A percentile compares a stretch with the other conserved stretches of the same genome.
These are phyloP conservation scores for Anthonomus grandis DNA, from an alignment of 1,140 invertebrate genomes.

Conservation along the genomic window DNA sequence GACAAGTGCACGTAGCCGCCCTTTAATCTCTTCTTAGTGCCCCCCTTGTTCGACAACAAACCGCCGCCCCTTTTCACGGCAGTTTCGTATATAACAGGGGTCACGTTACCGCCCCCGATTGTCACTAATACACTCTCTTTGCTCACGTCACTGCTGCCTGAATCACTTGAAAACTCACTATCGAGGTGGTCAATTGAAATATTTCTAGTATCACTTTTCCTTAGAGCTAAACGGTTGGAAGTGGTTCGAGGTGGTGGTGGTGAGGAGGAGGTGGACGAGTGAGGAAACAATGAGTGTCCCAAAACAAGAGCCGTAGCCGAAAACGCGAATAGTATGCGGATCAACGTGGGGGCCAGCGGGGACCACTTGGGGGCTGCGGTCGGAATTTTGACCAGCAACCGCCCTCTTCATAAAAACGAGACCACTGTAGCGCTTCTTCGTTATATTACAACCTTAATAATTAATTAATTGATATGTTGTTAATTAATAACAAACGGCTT, in stretches of 20 bases:
- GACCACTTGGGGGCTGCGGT: slow-evolving; percentile 23
- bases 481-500: slow-evolving; percentile 3
- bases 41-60: too few relatives aligned
- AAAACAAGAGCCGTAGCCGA: slow-evolving; percentile 8
- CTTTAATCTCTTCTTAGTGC: slow-evolving; percentile 4
- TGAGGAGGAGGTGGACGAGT: background rate
- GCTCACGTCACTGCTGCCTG: background rate
- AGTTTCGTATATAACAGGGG: background rate
- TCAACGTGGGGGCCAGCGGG: slow-evolving; percentile 24
- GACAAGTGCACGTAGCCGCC: slow-evolving; percentile 19
- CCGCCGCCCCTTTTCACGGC: background rate
- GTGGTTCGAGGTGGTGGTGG: slow-evolving; percentile 24
- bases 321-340: slow-evolving; percentile 14
- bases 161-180: background rate
- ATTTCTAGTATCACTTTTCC: slow-evolving; percentile 32
- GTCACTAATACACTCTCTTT: background rate
- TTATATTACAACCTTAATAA: slow-evolving; percentile 1
- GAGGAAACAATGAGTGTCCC: slow-evolving; percentile 2
- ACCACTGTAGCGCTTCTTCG: slow-evolving; percentile 11
- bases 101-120: background rate
- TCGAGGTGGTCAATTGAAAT: slow-evolving; percentile 1
- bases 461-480: background rate
- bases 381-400: slow-evolving; percentile 28
- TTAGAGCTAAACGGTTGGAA: slow-evolving; percentile 33
- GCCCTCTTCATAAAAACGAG: slow-evolving; percentile 25